These are phyloP conservation scores for Galeopsomyia nigrocyanea DNA, from an alignment of 2,888 invertebrate genomes.

Conservation along the genomic window DNA sequence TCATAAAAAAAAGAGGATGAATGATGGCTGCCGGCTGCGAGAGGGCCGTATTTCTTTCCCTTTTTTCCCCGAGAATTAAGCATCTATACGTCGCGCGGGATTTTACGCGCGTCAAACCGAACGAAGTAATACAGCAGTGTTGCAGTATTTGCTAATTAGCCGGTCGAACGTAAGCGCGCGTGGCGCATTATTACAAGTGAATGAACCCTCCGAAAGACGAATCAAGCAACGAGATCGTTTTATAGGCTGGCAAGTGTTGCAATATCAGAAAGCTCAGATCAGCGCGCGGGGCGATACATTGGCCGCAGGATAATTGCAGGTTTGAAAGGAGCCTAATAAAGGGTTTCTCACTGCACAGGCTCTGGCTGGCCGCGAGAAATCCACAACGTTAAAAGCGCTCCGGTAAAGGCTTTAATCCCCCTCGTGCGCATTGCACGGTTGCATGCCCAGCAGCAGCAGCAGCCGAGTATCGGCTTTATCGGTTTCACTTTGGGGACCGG, in stretches of 20 bases:
- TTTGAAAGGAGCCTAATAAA: constrained; percentile 39
- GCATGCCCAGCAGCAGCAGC: neutral
- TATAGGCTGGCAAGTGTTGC: too few relatives aligned
- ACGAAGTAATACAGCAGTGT: constrained; percentile 9
- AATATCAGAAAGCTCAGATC: too few relatives aligned
- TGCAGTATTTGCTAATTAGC: too few relatives aligned
- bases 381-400: constrained; percentile 34
- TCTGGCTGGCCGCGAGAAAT: constrained; percentile 23
- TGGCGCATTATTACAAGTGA: too few relatives aligned
- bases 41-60: neutral
- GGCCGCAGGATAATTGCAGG: constrained; percentile 26
- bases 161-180: too few relatives aligned
- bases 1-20: constrained; percentile 22
- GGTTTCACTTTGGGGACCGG: constrained; percentile 9
- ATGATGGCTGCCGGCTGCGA: constrained; percentile 5
- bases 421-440: neutral
- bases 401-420: constrained; percentile 27
- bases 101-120: neutral
- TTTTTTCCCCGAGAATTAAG: constrained; percentile 18
- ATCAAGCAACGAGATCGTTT: too few relatives aligned
- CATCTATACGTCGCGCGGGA: constrained; percentile 2
- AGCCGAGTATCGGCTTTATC: constrained; percentile 23
- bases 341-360: constrained; percentile 5
- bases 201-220: too few relatives aligned
- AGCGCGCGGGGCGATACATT: neutral